These are phyloP conservation scores for Arctia plantaginis DNA, from an alignment of 2,888 invertebrate species.

Conservation along the genomic window DNA sequence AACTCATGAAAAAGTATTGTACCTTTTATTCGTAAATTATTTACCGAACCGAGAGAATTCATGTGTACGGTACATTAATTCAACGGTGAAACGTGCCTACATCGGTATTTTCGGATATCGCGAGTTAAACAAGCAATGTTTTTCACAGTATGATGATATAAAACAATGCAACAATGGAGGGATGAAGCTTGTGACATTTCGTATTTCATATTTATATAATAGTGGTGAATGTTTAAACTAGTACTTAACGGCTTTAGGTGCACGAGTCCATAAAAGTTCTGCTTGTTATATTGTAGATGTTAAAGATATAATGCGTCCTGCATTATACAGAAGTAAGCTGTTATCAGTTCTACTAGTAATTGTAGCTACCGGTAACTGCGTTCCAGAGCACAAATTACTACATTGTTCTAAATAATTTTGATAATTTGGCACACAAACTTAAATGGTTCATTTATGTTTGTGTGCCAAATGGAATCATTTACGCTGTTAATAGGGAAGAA, in stretches of 20 bases:
- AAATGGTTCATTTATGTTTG: not conserved
- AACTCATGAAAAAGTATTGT: not conserved
- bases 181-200: slow-evolving; percentile 16
- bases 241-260: not conserved
- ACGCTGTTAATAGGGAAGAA: not conserved
- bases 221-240: not conserved
- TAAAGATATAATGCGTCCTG: no score
- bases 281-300: not conserved
- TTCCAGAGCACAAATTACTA: not conserved
- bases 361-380: not conserved
- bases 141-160: slow-evolving; percentile 44
- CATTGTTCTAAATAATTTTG: not conserved
- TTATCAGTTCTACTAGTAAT: not conserved
- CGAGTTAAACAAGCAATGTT: slow-evolving; percentile 31
- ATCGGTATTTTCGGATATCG: slow-evolving; percentile 39
- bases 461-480: not conserved
- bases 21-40: slow-evolving; percentile 3
- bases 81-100: slow-evolving; percentile 38
- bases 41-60: slow-evolving; percentile 6
- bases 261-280: not conserved
- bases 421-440: not conserved
- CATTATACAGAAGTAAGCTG: not conserved
- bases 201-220: not conserved
- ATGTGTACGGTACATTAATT: slow-evolving; percentile 16
- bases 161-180: slow-evolving; percentile 36